Conservation (phyloP, 1,140 invertebrate species). For the Drosophila albomicans region DNA sequence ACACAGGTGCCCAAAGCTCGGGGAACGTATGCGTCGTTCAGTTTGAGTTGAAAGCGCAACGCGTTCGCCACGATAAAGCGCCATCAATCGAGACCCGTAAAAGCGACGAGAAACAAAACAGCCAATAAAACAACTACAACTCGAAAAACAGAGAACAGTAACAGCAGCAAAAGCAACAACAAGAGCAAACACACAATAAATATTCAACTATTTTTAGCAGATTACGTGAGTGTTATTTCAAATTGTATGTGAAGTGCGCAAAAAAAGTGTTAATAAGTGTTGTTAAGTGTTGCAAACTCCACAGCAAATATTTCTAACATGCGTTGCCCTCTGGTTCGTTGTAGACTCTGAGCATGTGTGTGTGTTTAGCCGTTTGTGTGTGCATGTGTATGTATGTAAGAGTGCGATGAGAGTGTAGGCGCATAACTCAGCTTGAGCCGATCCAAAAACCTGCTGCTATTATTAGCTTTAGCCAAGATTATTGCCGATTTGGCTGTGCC, state of each 20-base stretch:
- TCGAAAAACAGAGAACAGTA: conserved; percentile 15
- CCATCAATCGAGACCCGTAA: conserved; percentile 8
- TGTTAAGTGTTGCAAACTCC: conserved; percentile 16
- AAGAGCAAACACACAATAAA: conserved; percentile 49
- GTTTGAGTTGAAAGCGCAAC: conserved; percentile 69
- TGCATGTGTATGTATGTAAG: conserved; percentile 23
- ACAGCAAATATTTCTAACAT: conserved; percentile 43
- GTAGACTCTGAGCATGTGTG: conserved; percentile 16
- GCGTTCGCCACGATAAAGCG: conserved; percentile 53
- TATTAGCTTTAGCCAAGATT: conserved; percentile 80
- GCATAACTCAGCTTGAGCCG: conserved; percentile 56
- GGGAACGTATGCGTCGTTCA: conserved; percentile 45
- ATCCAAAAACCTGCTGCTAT: conserved; percentile 78
- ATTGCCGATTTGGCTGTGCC: conserved; percentile 70
- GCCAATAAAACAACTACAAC: conserved; percentile 42
- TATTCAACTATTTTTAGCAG: conserved; percentile 80
- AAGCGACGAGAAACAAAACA: conserved; percentile 28
- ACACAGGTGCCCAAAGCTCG: conserved; percentile 58
- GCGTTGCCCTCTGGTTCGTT: conserved; percentile 55
- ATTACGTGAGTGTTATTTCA: conserved; percentile 81
- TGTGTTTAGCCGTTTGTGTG: conserved; percentile 4
- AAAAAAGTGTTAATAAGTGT: conserved; percentile 36
- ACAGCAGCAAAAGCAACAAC: conserved; percentile 26
- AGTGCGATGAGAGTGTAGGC: conserved; percentile 48
- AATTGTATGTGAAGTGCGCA: conserved; percentile 53